Percentiles rank a stretch among this genome's conserved stretches.
Conservation (phyloP, 2,888 invertebrate species). For the Lucinisca nassula region DNA sequence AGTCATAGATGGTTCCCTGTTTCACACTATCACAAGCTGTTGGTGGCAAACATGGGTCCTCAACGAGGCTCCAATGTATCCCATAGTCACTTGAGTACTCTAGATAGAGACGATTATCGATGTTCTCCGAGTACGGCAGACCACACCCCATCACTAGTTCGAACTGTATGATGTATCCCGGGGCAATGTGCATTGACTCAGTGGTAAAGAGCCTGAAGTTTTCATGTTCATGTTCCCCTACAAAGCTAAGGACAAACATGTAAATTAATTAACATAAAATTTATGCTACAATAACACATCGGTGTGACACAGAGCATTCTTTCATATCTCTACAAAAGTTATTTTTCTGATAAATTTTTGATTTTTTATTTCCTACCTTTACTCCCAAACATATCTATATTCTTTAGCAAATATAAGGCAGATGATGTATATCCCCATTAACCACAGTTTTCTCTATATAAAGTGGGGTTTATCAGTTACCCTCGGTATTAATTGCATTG, state of each 20-base stretch:
- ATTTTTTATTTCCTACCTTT: too few species aligned
- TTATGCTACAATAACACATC: too few species aligned
- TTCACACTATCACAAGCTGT: slow-evolving; percentile 84
- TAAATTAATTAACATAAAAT: too few species aligned
- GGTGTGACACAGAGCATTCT: too few species aligned
- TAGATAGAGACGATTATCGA: slow-evolving; percentile 83
- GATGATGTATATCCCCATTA: too few species aligned
- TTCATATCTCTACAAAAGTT: too few species aligned
- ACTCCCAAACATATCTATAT: too few species aligned
- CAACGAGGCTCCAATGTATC: slow-evolving; percentile 87
- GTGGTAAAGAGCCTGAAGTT: slow-evolving; percentile 85
- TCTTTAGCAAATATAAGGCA: too few species aligned
- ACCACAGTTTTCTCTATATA: too few species aligned
- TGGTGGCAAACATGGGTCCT: slow-evolving; percentile 86
- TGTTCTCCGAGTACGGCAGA: slow-evolving; percentile 75
- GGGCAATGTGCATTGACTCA: slow-evolving; percentile 87
- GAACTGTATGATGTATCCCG: slow-evolving; percentile 88
- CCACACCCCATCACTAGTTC: slow-evolving; percentile 88
- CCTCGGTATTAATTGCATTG: too few species aligned
- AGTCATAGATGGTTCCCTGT: slow-evolving; percentile 86
- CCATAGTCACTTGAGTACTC: slow-evolving; percentile 88
- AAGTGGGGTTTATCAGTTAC: too few species aligned
- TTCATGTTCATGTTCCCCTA: slow-evolving; percentile 69
- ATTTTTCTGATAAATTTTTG: too few species aligned
- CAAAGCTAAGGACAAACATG: slow-evolving; percentile 81